Evolutionary conservation across 2,888 invertebrate species (phyloP).

Genomic region (Rhimphoctona megacephalus): DNA sequence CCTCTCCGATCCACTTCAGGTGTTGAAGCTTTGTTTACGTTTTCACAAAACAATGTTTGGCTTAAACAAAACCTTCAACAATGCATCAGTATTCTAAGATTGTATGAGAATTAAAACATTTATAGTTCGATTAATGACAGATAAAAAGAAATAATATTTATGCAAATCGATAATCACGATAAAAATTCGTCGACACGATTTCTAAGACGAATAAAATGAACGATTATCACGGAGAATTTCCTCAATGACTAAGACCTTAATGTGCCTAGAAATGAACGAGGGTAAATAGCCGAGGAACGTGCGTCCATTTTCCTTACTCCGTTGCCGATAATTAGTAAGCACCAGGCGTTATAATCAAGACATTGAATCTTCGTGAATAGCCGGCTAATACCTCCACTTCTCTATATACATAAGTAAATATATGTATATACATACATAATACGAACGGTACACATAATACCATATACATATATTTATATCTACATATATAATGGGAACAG

Average conservation of each 20-base stretch:
- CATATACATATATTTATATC: constrained; percentile 2
- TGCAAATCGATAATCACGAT: background rate
- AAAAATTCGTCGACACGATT: background rate
- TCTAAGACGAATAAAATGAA: constrained; percentile 14
- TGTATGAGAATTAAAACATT: background rate
- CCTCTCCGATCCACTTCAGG: background rate
- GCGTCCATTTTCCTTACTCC: constrained; percentile 60
- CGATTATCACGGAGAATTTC: background rate
- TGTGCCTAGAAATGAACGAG: background rate
- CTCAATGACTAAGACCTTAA: background rate
- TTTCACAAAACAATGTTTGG: background rate
- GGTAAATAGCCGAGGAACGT: background rate
- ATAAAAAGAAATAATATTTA: background rate
- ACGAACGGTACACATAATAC: background rate
- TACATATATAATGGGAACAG: background rate
- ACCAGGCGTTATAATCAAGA: constrained; percentile 66
- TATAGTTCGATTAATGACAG: background rate
- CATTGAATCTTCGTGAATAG: constrained; percentile 67
- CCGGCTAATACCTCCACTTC: constrained; percentile 60
- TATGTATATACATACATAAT: constrained; percentile 2
- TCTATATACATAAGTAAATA: constrained; percentile 19
- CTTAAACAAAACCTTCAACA: background rate
- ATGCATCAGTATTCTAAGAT: background rate
- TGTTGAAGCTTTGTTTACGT: background rate
- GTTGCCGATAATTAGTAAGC: constrained; percentile 65